phyloP scores from a whole-genome alignment of 2,113 vertebrate genomes.

The Steatornis caripensis region DNA sequence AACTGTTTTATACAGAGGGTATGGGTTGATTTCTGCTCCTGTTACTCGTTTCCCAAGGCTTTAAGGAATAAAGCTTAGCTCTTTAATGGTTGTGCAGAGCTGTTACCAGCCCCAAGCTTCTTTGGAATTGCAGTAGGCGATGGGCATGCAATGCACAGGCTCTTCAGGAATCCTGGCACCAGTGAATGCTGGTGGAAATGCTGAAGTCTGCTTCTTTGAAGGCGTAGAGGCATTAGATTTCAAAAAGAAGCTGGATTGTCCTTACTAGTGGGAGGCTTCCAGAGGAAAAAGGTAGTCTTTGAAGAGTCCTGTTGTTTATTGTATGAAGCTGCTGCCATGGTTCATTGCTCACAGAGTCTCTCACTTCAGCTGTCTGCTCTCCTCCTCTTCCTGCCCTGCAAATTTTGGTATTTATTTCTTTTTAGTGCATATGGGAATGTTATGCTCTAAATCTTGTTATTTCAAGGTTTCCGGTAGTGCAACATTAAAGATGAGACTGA shows the following conservation, averaged over 20 bases:
- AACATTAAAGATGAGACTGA: background rate
- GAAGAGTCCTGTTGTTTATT: slow-evolving; percentile 18
- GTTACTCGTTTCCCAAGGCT: background rate
- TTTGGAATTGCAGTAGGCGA: background rate
- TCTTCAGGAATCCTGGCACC: background rate
- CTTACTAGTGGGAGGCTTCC: background rate
- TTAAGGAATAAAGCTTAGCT: background rate
- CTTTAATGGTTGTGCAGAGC: background rate
- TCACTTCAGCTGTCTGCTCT: background rate
- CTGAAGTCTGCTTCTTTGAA: slow-evolving; percentile 1
- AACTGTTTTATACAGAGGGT: background rate
- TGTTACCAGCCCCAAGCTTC: background rate
- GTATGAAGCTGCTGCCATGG: background rate
- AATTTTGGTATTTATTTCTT: background rate
- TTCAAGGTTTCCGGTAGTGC: background rate
- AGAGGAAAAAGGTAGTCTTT: slow-evolving; percentile 18
- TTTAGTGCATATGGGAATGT: background rate
- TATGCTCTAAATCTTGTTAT: background rate
- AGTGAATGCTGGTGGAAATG: background rate
- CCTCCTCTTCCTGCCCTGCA: background rate
- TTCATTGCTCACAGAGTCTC: background rate
- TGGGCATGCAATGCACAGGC: background rate
- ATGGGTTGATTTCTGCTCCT: background rate
- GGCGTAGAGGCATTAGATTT: background rate
- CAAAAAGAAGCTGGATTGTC: slow-evolving; percentile 1